Evolutionary conservation across 1,140 invertebrate genomes (phyloP).

Genomic region (Eueides isabella): DNA sequence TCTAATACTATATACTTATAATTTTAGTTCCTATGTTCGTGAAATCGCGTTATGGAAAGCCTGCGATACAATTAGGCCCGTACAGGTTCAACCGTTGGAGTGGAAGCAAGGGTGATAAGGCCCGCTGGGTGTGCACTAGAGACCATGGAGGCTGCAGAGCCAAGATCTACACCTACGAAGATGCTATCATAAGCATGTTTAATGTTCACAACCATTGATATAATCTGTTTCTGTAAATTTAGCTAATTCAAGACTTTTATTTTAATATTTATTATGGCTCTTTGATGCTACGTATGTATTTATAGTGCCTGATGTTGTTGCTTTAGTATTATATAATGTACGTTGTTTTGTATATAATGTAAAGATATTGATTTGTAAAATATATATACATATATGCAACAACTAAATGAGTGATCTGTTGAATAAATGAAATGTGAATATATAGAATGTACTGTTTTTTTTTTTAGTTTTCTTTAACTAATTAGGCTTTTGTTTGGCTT

Average conservation of each 20-base stretch:
- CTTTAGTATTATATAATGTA: not conserved
- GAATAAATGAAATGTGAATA: not conserved
- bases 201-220: slow-evolving; percentile 44
- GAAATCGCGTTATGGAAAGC: slow-evolving; percentile 50
- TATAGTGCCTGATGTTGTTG: not conserved
- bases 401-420: not conserved
- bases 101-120: slow-evolving; percentile 42
- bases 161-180: slow-evolving; percentile 46
- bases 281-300: not conserved
- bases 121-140: slow-evolving; percentile 48
- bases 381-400: not conserved
- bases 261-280: not conserved
- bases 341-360: not conserved
- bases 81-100: slow-evolving; percentile 51
- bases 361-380: not conserved
- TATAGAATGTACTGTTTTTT: not conserved
- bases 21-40: slow-evolving; percentile 33
- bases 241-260: not conserved
- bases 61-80: slow-evolving; percentile 48
- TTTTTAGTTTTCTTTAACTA: not conserved
- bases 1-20: not conserved
- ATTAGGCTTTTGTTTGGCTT: not conserved
- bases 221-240: not conserved
- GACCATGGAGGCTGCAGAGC: slow-evolving; percentile 50
- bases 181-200: slow-evolving; percentile 39